Evolutionary conservation across 2,888 invertebrate species (phyloP).

Genomic region (Caenorhabditis sp.): DNA sequence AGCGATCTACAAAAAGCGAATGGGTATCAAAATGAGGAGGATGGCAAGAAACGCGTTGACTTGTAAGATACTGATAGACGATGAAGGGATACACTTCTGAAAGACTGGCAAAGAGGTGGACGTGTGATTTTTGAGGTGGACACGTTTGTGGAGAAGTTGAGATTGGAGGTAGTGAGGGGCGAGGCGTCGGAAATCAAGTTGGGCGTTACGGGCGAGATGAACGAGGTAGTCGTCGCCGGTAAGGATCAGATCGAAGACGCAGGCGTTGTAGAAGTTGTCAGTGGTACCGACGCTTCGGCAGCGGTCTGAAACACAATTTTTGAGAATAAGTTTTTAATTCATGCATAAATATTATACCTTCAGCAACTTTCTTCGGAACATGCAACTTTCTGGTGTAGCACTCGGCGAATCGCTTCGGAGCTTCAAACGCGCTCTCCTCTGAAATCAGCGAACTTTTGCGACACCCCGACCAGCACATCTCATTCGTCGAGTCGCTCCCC

Average conservation of each 20-base stretch:
- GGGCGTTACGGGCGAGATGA: slow-evolving; percentile 63
- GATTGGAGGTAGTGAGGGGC: slow-evolving; percentile 53
- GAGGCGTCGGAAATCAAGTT: slow-evolving; percentile 68
- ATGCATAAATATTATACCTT: slow-evolving; percentile 59
- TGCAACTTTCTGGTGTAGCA: slow-evolving; percentile 61
- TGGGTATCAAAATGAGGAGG: slow-evolving; percentile 34
- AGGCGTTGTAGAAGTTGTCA: slow-evolving; percentile 86
- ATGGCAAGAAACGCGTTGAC: slow-evolving; percentile 28
- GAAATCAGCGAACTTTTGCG: slow-evolving; percentile 44
- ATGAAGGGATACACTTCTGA: slow-evolving; percentile 38
- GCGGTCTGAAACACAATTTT: slow-evolving; percentile 76
- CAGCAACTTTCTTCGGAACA: slow-evolving; percentile 80
- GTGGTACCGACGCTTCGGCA: slow-evolving; percentile 84
- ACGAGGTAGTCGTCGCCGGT: slow-evolving; percentile 81
- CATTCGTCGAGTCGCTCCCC: slow-evolving; percentile 65
- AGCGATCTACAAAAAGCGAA: neutral
- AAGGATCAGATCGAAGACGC: slow-evolving; percentile 86
- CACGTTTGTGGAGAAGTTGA: slow-evolving; percentile 31
- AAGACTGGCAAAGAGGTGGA: slow-evolving; percentile 6
- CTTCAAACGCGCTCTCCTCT: slow-evolving; percentile 39
- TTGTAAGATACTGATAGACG: slow-evolving; percentile 14
- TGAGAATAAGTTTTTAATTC: too few relatives aligned
- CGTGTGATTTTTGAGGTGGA: slow-evolving; percentile 9
- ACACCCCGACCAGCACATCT: slow-evolving; percentile 74
- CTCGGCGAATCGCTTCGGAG: slow-evolving; percentile 56